Percentiles rank a stretch among this genome's conserved stretches.
These are phyloP conservation scores for Cryptosula pallasiana DNA, from an alignment of 2,888 invertebrate genomes.

Conservation along the genomic window DNA sequence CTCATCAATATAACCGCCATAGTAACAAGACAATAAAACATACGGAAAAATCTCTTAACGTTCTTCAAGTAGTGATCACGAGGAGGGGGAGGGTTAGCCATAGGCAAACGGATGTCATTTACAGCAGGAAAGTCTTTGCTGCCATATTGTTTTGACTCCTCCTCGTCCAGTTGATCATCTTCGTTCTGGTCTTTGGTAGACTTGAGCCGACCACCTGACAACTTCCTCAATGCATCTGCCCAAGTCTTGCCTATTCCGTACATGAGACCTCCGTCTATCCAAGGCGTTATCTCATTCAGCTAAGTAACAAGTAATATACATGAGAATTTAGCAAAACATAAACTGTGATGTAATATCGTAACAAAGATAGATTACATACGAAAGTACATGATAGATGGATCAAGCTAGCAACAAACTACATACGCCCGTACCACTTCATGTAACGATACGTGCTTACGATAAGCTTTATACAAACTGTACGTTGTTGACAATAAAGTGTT, in stretches of 20 bases:
- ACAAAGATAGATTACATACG: no score
- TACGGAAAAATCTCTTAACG: conserved; percentile 60
- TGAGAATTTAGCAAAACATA: no score
- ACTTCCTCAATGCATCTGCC: conserved; percentile 58
- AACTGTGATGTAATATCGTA: no score
- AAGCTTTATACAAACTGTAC: no score
- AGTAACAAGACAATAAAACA: conserved; percentile 38
- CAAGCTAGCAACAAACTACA: no score
- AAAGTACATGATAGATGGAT: no score
- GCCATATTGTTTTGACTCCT: not conserved
- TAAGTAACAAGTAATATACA: no score
- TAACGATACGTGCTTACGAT: no score
- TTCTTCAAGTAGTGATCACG: conserved; percentile 55
- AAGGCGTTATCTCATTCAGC: conserved; percentile 63
- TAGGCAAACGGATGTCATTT: conserved; percentile 58
- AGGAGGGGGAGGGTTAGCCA: conserved; percentile 61
- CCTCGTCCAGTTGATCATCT: not conserved
- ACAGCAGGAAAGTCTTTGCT: conserved; percentile 56
- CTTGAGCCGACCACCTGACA: conserved; percentile 56
- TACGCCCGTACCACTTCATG: no score
- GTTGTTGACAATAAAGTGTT: no score
- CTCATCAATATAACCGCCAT: no score
- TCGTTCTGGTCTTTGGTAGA: conserved; percentile 32
- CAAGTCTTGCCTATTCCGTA: conserved; percentile 61
- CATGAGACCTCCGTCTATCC: conserved; percentile 61